Percentiles rank a stretch among this genome's conserved stretches.
Conservation (phyloP, 2,113 vertebrate genomes). For the Crypturellus undulatus region DNA sequence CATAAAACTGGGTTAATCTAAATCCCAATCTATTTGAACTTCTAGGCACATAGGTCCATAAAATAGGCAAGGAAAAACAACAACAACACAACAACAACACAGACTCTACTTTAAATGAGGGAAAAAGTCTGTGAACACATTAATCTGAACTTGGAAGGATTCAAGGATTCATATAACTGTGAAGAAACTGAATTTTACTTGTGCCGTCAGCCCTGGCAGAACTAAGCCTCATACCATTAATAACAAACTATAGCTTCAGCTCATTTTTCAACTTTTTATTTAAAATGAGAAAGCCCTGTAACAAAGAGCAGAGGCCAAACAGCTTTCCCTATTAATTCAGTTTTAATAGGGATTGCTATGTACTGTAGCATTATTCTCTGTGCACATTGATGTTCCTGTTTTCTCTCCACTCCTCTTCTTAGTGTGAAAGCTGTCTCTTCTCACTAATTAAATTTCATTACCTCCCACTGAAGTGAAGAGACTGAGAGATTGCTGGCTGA, state of each 20-base stretch:
- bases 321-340: conserved; percentile 57
- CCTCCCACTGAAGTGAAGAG: conserved; percentile 67
- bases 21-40: neutral
- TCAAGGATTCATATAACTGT: conserved; percentile 9
- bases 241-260: conserved; percentile 29
- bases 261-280: conserved; percentile 40
- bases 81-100: accelerated
- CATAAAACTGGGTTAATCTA: neutral
- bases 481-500: conserved; percentile 66
- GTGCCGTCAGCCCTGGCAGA: conserved; percentile 39
- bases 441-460: conserved; percentile 82
- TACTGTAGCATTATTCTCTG: conserved; percentile 44
- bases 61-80: neutral
- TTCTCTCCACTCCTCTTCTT: conserved; percentile 43
- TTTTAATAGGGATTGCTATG: conserved; percentile 65
- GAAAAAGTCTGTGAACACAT: accelerated
- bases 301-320: conserved; percentile 51
- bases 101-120: neutral
- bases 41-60: neutral
- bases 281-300: conserved; percentile 27
- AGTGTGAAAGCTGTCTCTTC: conserved; percentile 72
- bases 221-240: conserved; percentile 43
- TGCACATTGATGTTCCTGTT: conserved; percentile 33
- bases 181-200: neutral
- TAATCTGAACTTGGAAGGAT: conserved; percentile 3